phyloP scores from a whole-genome alignment of 2,888 invertebrate genomes.

The Galerucella nymphaeae region DNA sequence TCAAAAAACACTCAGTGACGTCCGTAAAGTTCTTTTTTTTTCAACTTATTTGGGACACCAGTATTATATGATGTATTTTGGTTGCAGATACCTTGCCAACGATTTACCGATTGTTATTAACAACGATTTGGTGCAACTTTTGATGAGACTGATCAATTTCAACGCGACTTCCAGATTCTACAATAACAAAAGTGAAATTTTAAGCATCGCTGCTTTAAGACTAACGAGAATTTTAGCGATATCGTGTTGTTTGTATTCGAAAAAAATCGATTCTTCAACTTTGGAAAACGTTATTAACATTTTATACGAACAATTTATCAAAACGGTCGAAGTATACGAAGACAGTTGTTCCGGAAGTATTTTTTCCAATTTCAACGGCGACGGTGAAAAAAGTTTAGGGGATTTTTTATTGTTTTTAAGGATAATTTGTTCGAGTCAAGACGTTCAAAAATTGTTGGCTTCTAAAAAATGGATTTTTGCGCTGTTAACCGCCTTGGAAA shows the following conservation, averaged over 20 bases:
- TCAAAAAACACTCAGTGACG: too few species aligned
- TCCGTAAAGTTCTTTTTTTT: too few species aligned
- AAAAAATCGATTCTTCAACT: conserved; percentile 65
- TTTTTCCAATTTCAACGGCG: conserved; percentile 42
- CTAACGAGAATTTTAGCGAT: conserved; percentile 69
- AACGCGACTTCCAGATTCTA: conserved; percentile 42
- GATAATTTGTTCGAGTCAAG: conserved; percentile 65
- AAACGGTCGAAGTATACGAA: conserved; percentile 50
- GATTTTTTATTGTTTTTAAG: conserved; percentile 70
- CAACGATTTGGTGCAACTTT: conserved; percentile 66
- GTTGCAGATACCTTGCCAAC: conserved; percentile 64
- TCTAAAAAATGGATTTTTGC: conserved; percentile 67
- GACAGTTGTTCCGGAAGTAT: conserved; percentile 45
- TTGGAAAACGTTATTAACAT: conserved; percentile 68
- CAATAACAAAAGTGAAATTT: conserved; percentile 57
- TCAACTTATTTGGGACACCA: not conserved
- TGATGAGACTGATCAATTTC: conserved; percentile 60
- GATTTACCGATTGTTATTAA: conserved; percentile 71
- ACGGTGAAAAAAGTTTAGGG: conserved; percentile 65
- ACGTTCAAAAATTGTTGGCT: conserved; percentile 65
- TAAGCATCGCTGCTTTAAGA: conserved; percentile 67
- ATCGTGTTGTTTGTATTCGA: conserved; percentile 68
- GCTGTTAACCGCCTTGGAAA: conserved; percentile 64
- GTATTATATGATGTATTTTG: not conserved
- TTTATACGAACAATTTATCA: conserved; percentile 66